Evolutionary conservation across 2,797 vertebrate species (phyloP), one percentile per base, ranked within the genome.

Genomic region (Myripristis murdjan): DNA sequence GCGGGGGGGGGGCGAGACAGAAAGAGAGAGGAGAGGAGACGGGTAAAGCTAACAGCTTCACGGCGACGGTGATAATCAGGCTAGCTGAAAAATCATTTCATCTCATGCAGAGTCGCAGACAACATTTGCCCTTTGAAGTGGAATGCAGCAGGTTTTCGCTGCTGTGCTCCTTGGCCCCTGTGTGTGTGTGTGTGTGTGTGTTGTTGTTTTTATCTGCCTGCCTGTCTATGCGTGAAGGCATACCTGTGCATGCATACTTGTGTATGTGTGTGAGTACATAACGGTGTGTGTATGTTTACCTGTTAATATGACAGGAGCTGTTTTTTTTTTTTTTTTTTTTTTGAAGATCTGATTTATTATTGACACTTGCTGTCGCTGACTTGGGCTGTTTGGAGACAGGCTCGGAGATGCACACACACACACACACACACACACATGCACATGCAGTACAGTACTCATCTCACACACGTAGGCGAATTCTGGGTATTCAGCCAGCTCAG

Each of bases 21-120:
- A 43, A 31, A 55, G 53, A 55, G 46, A 46, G 48, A 12, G 23
- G 56, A 62, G 76, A 39, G 39, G 69, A 70, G 72, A n/a, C n/a
- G n/a, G n/a, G n/a, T 57, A 75, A 73, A 84, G 83, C 84, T 85
- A 89, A 90, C 89, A 88, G 89, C 82, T 85, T 83, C 54, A 73
- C 73, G 63, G 82, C 55, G 73, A 86, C 84, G 72, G 72, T 68
- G 83, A 88, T 90, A 89, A 92, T 89, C 85, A 82, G 77, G 69
- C 84, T 31, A 31, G 70, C 75, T 83, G 82, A 83, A 86, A 85
- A 87, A n/a, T 71, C 81, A 69, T 64, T 80, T 80, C 68, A 73
- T 81, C 77, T 88, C 83, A 77, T 61, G 55, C 64, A 14, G n/a
- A 85, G 77, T 87, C 75, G 75, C 81, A 81, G 46, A 70, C 66